These are phyloP conservation scores for Centropus unirufus DNA, from an alignment of 2,113 vertebrate genomes.

Conservation along the genomic window DNA sequence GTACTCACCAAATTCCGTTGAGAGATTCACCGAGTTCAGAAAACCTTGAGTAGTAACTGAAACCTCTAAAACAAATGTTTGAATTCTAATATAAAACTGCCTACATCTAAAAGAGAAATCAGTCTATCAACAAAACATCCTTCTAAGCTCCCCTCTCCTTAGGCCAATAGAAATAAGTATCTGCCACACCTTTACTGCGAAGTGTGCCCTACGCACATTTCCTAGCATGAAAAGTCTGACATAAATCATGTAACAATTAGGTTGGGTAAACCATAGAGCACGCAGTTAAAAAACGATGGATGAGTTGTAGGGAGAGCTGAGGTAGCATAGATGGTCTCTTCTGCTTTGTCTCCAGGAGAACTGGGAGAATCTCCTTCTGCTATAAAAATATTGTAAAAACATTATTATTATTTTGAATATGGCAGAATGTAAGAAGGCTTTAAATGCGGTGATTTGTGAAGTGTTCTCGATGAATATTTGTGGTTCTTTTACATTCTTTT, in stretches of 20 bases:
- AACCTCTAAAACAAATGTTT: not conserved
- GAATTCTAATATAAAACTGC: not conserved
- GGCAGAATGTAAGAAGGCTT: not conserved
- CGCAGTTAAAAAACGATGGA: slow-evolving; percentile 72
- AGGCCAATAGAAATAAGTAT: not conserved
- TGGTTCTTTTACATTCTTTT: not conserved
- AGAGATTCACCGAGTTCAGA: not conserved
- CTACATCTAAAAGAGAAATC: not conserved
- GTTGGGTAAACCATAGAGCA: slow-evolving; percentile 85
- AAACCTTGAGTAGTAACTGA: not conserved
- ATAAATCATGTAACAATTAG: slow-evolving; percentile 3
- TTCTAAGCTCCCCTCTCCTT: not conserved
- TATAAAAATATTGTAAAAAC: not conserved
- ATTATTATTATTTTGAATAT: not conserved
- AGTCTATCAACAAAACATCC: not conserved
- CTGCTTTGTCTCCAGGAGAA: not conserved
- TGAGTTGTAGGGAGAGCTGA: not conserved
- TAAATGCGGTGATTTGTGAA: not conserved
- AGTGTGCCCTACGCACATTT: not conserved
- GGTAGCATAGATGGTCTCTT: not conserved
- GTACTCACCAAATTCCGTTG: not conserved
- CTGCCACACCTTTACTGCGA: not conserved
- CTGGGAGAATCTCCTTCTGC: slow-evolving; percentile 29
- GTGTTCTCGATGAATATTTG: not conserved
- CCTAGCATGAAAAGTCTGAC: not conserved